These are phyloP conservation scores for Arizona elegans DNA, from an alignment of 2,113 vertebrate species.

Conservation along the genomic window DNA sequence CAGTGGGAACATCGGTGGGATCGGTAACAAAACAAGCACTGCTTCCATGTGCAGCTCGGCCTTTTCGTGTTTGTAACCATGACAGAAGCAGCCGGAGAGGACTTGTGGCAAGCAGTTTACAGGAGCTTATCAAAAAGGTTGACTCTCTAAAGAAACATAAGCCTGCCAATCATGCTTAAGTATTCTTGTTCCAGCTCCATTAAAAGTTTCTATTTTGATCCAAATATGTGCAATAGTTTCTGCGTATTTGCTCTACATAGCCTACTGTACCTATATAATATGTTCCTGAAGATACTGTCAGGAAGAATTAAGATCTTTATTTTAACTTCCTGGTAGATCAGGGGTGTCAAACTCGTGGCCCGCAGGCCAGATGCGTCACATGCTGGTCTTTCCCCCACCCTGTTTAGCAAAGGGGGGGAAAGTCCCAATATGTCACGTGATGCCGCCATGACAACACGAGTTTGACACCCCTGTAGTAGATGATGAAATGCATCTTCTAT, in stretches of 20 bases:
- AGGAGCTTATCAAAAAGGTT: slow-evolving; percentile 81
- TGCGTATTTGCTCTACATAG: not conserved
- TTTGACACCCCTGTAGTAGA: too few relatives aligned
- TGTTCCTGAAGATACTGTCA: not conserved
- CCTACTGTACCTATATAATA: not conserved
- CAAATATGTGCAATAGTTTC: not conserved
- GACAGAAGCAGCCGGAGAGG: slow-evolving; percentile 73
- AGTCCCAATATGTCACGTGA: too few relatives aligned
- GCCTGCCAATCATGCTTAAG: not conserved
- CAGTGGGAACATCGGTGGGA: slow-evolving; percentile 68
- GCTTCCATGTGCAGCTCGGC: slow-evolving; percentile 65
- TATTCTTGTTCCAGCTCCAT: not conserved
- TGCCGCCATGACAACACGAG: accelerated
- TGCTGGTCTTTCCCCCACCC: too few relatives aligned
- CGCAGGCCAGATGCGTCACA: too few relatives aligned
- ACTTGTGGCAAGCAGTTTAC: slow-evolving; percentile 72
- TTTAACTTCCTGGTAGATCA: not conserved
- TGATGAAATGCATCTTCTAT: not conserved
- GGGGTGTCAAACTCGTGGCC: too few relatives aligned
- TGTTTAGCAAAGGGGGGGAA: too few relatives aligned
- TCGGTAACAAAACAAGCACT: slow-evolving; percentile 73
- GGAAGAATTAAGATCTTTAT: not conserved
- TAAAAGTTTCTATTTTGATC: not conserved
- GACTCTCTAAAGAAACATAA: not conserved
- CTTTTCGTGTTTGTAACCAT: slow-evolving; percentile 77